phyloP scores from a whole-genome alignment of 2,797 vertebrate species.

The Malurus leucopterus region DNA sequence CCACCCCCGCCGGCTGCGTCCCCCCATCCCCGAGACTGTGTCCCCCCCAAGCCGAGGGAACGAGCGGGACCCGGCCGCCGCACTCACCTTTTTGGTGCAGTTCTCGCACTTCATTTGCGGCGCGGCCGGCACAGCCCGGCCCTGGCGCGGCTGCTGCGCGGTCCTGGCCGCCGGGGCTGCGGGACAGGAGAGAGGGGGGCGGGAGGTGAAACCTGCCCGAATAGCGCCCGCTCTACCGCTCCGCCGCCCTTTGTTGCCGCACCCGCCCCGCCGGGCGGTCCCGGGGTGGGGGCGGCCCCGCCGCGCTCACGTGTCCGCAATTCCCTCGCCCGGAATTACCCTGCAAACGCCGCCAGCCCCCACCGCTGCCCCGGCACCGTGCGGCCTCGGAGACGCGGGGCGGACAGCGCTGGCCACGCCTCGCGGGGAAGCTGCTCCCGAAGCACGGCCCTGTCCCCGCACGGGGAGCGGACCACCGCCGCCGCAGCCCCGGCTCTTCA shows the following conservation, averaged over 20 bases:
- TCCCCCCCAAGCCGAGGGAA: not conserved
- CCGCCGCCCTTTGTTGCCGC: not conserved
- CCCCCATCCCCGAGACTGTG: not conserved
- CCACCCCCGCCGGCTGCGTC: no score
- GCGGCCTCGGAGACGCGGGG: not conserved
- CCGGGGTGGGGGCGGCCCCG: not conserved
- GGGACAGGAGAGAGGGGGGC: not conserved
- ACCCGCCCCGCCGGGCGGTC: not conserved
- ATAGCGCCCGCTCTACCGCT: not conserved
- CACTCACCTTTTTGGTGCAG: conserved; percentile 90
- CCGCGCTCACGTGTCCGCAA: not conserved
- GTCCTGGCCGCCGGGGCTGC: conserved; percentile 4
- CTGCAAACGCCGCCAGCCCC: not conserved
- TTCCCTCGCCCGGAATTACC: not conserved
- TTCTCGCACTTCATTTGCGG: conserved; percentile 90
- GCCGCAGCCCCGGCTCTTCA: not conserved
- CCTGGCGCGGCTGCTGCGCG: not conserved
- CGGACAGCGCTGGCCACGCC: not conserved
- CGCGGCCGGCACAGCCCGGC: not conserved
- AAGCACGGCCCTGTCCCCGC: not conserved
- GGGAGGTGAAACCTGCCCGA: not conserved
- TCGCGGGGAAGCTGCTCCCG: not conserved
- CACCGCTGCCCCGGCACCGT: not conserved
- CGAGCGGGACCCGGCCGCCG: not conserved
- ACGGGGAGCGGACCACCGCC: not conserved